These are phyloP conservation scores for Pipistrellus pipistrellus DNA, from an alignment of 2,797 vertebrate species.

Conservation along the genomic window DNA sequence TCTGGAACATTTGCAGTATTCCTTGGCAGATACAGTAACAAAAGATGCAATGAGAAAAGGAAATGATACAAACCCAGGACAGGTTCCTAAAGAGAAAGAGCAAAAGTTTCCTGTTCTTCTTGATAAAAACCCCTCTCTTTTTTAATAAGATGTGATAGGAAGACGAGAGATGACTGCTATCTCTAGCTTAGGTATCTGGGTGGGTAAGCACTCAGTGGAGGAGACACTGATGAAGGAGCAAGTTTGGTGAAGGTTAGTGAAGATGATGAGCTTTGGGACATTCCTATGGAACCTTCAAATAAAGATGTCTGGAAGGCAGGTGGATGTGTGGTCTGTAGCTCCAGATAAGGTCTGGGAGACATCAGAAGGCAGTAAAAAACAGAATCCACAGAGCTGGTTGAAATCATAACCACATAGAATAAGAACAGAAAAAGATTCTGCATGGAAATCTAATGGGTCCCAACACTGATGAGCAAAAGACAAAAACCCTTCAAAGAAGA, in stretches of 20 bases:
- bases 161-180: not conserved
- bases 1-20: not conserved
- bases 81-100: slow-evolving; percentile 1
- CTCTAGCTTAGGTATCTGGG: not conserved
- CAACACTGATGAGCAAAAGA: slow-evolving; percentile 39
- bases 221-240: not conserved
- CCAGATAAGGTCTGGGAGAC: not conserved
- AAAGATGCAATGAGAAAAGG: not conserved
- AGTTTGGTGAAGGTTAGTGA: not conserved
- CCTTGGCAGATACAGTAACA: not conserved
- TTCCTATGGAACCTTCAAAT: not conserved
- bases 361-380: not conserved
- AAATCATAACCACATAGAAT: not conserved
- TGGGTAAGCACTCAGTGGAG: not conserved
- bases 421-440: slow-evolving; percentile 20
- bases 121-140: not conserved
- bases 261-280: slow-evolving; percentile 19
- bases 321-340: not conserved
- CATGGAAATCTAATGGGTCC: not conserved
- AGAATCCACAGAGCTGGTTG: not conserved
- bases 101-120: not conserved
- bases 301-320: slow-evolving; percentile 38
- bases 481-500: not conserved
- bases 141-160: not conserved
- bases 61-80: not conserved